Base-by-base conservation (phyloP, 2,888 invertebrate genomes). In the Odontothrips loti region DNA sequence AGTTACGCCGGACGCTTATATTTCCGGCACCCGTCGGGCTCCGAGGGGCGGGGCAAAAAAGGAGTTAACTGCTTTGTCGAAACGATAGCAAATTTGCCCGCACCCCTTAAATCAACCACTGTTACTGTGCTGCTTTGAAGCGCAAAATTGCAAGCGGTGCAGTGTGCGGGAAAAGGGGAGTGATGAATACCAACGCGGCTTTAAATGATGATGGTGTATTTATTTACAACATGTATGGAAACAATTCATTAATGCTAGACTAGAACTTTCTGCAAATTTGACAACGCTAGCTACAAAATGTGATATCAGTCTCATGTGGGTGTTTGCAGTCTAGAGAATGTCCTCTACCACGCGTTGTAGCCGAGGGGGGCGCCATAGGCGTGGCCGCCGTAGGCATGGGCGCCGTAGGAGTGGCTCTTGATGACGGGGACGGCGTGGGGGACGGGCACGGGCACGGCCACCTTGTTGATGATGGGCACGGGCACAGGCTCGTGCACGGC, bases 391-490 rank as follows among this genome's bases (percentile, higher is more conserved):
- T 68, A 68, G 68, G n/a, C 68, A 4, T 9, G 68, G 23, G 68
- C 20, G 68, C 12, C 68, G 68, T 75, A 75, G 68, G 68, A 75
- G 68, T 75, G 68, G 68, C 68, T 75, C 68, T 75, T 75, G 68
- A 75, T 27, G 27, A 75, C 68, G 68, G 68, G 68, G 23, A 75
- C 68, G 27, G 68, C 68, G 68, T 75, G 68, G 68, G 68, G 68
- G 23, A 75, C 68, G 27, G 68, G 68, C 68, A 75, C 68, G 27
- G 68, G 68, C 68, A 75, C 68, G 68, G 68, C 68, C 68, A 75
- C 68, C 68, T 75, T 75, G 68, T 75, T 75, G 68, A 75, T 75
- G 68, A 75, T 27, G 68, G 68, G 68, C 23, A 27, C 23, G 27
- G 68, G 68, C 27, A 27, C 23, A 12, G 68, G 68, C 68, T 75